These are phyloP conservation scores for Gerris buenoi DNA, from an alignment of 1,140 invertebrate genomes.

Conservation along the genomic window DNA sequence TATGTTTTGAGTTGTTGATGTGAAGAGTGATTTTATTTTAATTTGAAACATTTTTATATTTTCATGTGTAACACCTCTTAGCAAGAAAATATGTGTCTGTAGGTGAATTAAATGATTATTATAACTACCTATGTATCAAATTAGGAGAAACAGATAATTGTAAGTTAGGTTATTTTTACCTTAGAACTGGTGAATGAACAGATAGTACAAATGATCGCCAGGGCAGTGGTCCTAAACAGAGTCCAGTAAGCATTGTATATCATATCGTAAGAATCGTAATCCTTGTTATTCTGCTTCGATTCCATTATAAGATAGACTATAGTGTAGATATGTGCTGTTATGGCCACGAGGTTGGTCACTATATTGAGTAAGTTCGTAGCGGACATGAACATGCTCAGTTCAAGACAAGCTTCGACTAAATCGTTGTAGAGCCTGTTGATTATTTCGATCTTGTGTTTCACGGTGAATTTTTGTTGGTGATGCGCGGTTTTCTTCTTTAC, in stretches of 20 bases:
- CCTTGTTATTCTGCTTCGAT: not conserved
- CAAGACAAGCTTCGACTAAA: not conserved
- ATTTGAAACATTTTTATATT: too few species aligned
- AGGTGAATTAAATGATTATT: too few species aligned
- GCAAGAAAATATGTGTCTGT: too few species aligned
- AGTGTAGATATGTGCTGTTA: conserved; percentile 9
- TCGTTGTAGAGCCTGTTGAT: not conserved
- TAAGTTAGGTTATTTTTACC: too few species aligned
- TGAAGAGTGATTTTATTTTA: too few species aligned
- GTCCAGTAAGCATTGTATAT: conserved; percentile 7
- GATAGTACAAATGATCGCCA: not conserved
- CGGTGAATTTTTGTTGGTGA: not conserved
- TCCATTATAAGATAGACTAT: conserved; percentile 9
- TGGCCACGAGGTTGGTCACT: conserved; percentile 2
- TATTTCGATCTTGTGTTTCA: conserved; percentile 2
- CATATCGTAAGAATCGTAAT: not conserved
- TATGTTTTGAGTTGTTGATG: too few species aligned
- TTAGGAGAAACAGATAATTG: too few species aligned
- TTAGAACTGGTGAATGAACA: conserved; percentile 4
- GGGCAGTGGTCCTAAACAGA: not conserved
- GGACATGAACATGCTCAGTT: not conserved
- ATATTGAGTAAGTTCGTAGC: conserved; percentile 7
- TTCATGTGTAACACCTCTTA: too few species aligned
- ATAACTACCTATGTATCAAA: too few species aligned
- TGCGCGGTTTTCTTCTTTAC: not conserved